phyloP scores from a whole-genome alignment of 2,797 vertebrate genomes.

The Xenentodon cancila region DNA sequence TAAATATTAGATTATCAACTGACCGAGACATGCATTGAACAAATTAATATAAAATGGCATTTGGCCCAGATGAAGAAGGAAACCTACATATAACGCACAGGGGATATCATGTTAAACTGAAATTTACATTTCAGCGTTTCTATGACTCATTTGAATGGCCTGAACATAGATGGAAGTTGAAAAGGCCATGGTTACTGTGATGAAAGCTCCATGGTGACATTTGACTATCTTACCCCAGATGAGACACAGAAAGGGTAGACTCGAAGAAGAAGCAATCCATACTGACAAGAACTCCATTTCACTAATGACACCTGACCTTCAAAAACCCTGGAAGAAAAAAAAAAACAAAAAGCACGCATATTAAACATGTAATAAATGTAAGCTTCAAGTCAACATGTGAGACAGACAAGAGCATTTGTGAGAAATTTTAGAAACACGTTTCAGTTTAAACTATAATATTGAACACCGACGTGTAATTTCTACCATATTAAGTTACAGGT shows the following conservation, averaged over 20 bases:
- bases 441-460: too few species aligned
- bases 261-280: constrained; percentile 50
- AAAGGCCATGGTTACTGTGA: constrained; percentile 55
- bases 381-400: not conserved
- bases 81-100: constrained; percentile 4
- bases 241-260: constrained; percentile 64
- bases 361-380: constrained; percentile 19
- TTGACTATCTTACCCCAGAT: constrained; percentile 75
- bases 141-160: constrained; percentile 21
- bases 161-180: constrained; percentile 40
- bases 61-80: not conserved
- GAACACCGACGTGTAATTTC: too few species aligned
- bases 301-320: constrained; percentile 49
- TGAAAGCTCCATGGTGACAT: constrained; percentile 45
- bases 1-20: not conserved
- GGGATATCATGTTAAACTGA: constrained; percentile 18
- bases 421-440: too few species aligned
- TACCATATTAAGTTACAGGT: too few species aligned
- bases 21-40: not conserved
- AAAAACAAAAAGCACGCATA: not conserved
- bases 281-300: constrained; percentile 72
- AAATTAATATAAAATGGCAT: not conserved
- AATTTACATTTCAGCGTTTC: constrained; percentile 34
- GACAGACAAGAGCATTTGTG: not conserved
- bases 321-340: constrained; percentile 40